phyloP scores from a whole-genome alignment of 2,888 invertebrate genomes.

The Diploptera punctata region DNA sequence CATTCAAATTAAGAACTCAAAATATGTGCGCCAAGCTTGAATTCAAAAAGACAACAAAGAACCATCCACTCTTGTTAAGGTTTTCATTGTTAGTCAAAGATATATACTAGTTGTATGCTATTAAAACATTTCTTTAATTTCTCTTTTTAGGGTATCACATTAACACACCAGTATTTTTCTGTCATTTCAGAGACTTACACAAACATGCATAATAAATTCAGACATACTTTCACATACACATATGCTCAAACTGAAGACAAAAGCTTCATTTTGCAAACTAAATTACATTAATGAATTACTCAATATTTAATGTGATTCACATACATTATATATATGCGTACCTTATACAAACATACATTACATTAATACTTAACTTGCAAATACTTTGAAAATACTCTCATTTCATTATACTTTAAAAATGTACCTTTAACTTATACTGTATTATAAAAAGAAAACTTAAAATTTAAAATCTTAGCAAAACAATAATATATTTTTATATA shows the following conservation, averaged over 20 bases:
- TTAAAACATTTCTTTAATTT: slow-evolving; percentile 10
- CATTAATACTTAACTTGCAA: slow-evolving; percentile 21
- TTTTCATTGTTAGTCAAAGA: too few relatives aligned
- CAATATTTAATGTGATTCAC: neutral
- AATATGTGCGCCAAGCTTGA: too few relatives aligned
- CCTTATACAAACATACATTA: slow-evolving; percentile 9
- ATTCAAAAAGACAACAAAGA: too few relatives aligned
- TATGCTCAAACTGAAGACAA: neutral
- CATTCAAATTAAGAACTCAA: too few relatives aligned
- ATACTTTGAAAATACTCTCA: slow-evolving; percentile 31
- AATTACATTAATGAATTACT: neutral
- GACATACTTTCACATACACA: neutral
- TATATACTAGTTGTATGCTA: too few relatives aligned
- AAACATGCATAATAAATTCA: too few relatives aligned
- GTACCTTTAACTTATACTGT: neutral
- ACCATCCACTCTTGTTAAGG: too few relatives aligned
- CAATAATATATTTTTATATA: neutral
- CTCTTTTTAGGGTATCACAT: neutral
- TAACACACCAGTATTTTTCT: neutral
- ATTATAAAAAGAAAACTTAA: slow-evolving; percentile 10
- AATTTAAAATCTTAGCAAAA: neutral
- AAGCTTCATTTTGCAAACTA: neutral
- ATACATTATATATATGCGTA: neutral
- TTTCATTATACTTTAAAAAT: neutral
- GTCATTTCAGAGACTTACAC: neutral